Evolutionary conservation across 2,113 vertebrate genomes (phyloP).

Genomic region (Lathamus discolor): DNA sequence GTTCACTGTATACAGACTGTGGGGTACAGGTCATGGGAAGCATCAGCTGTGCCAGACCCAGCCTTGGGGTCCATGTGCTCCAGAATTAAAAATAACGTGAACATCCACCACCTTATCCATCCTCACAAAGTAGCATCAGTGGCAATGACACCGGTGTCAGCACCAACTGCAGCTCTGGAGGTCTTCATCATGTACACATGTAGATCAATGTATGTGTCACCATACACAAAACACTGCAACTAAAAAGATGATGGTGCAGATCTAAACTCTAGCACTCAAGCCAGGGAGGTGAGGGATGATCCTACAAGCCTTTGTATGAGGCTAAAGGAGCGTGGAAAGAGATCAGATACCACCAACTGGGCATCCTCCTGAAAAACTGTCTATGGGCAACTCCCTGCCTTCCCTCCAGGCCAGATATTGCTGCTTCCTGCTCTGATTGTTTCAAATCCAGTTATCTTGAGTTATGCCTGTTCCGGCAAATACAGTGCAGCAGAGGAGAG

Average conservation of each 20-base stretch:
- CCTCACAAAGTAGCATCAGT: not conserved
- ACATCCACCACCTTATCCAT: not conserved
- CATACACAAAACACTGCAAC: not conserved
- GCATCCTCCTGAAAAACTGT: not conserved
- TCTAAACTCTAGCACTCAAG: not conserved
- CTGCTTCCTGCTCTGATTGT: conserved; percentile 50
- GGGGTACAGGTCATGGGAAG: not conserved
- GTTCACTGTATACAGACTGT: not conserved
- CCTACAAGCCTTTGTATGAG: not conserved
- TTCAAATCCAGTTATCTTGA: conserved; percentile 35
- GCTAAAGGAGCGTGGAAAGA: not conserved
- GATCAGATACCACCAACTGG: not conserved
- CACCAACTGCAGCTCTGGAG: not conserved
- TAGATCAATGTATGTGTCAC: rapidly evolving
- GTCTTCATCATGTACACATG: rapidly evolving
- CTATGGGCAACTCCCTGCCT: conserved; percentile 9
- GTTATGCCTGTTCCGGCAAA: conserved; percentile 50
- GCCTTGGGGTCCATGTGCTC: rapidly evolving
- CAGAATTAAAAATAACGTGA: not conserved
- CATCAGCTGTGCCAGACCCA: not conserved
- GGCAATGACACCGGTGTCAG: rapidly evolving
- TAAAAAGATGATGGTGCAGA: not conserved
- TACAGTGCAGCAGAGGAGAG: not conserved
- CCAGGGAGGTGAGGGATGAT: not conserved
- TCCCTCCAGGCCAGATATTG: conserved; percentile 39